Percentiles rank a stretch among this genome's conserved stretches.
Evolutionary conservation across 2,888 invertebrate genomes (phyloP).

Genomic region (Rhaphigaster nebulosa): DNA sequence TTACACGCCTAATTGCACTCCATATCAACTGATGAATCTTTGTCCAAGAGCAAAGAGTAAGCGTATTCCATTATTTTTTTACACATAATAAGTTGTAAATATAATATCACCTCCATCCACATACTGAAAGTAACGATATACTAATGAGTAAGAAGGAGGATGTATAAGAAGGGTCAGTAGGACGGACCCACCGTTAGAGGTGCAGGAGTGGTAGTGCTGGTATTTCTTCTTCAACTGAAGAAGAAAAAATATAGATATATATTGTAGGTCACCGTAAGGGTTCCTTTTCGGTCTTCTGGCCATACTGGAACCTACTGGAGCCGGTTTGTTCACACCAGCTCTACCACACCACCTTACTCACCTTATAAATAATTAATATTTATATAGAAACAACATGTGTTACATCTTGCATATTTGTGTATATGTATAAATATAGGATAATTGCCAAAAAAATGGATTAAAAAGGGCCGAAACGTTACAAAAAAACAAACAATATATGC

Average conservation of each 20-base stretch:
- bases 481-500: no score
- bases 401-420: background rate
- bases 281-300: background rate
- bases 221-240: background rate
- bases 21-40: no score
- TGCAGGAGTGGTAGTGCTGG: conserved; percentile 31
- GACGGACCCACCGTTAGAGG: conserved; percentile 17
- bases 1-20: no score
- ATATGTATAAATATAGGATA: no score
- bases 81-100: no score
- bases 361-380: background rate
- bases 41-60: no score
- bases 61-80: no score
- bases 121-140: background rate
- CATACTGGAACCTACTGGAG: background rate
- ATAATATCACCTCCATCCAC: background rate
- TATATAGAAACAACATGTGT: background rate
- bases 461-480: no score
- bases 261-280: conserved; percentile 5
- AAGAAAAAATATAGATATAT: conserved; percentile 48
- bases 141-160: conserved; percentile 30
- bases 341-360: background rate
- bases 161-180: conserved; percentile 42
- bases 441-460: no score
- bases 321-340: conserved; percentile 30